Evolutionary conservation across 2,797 vertebrate genomes (phyloP), one percentile per base, ranked within the genome.

Genomic region (Clarias fuscus): DNA sequence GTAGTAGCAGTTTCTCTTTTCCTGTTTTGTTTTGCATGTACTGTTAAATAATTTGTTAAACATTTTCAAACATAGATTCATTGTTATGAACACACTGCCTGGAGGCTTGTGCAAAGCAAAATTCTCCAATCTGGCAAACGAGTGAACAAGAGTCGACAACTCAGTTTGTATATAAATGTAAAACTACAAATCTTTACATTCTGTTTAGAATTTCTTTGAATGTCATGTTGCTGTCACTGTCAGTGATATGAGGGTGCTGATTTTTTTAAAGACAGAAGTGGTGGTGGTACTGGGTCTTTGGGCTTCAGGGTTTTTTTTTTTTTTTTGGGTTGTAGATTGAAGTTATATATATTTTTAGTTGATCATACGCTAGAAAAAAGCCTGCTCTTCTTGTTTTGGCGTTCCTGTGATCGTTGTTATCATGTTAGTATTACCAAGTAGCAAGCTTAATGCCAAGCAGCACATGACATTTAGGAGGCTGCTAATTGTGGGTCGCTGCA

Each of bases 391-490:
- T 13, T 18, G 61, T 80, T 64, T 62, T 3, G 24, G 15, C 7
- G 3, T 56, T 56, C 3, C 78, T 17, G 7, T 18, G 14, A 24
- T 40, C 37, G 17, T 59, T 7, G 61, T 78, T 59, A 43, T 62
- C 18, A 43, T 81, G 78, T 81, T 43, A 79, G 62, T 62, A 27
- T 64, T 15, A 18, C 53, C 13, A 56, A 14, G 53, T 81, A 10
- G 24, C 17, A 20, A 71, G 68, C 22, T 59, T 24, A 11, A 78
- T 8, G 27, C 7, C 5, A 65, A 53, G 79, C 62, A 53, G 40
- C 62, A 30, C 62, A 1, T 67, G 79, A 67, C 30, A 53, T 82
- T 67, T 48, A 30, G 64, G 80, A 82, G 80, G 64, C 10, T 53
- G 64, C 68, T 53, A 67, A 67, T 43, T 22, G 7, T 13, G 62